These are phyloP conservation scores for Andrena hattorfiana DNA, from an alignment of 2,888 invertebrate species.

Conservation along the genomic window DNA sequence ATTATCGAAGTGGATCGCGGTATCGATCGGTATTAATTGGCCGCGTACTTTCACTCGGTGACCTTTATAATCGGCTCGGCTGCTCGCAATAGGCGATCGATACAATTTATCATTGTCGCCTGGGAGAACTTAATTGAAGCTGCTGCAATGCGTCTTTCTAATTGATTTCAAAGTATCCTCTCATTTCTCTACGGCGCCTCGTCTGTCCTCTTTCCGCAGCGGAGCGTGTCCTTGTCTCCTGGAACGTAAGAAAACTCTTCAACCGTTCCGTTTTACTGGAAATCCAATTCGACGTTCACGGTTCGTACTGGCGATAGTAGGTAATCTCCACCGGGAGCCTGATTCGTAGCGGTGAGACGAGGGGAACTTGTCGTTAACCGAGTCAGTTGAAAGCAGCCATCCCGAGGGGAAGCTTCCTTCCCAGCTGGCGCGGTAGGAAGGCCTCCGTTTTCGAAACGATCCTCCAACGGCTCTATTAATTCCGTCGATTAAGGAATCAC, in stretches of 20 bases:
- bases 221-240: too few species aligned
- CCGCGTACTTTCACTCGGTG: slow-evolving; percentile 66
- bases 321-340: slow-evolving; percentile 3
- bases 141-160: slow-evolving; percentile 40
- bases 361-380: slow-evolving; percentile 15
- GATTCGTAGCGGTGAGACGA: background rate
- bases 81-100: slow-evolving; percentile 44
- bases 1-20: slow-evolving; percentile 57
- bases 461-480: slow-evolving; percentile 33
- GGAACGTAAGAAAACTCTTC: too few species aligned
- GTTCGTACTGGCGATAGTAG: slow-evolving; percentile 4
- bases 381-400: background rate
- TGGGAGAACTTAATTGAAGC: slow-evolving; percentile 62
- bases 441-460: background rate
- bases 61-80: slow-evolving; percentile 65
- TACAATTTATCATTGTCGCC: slow-evolving; percentile 66
- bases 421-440: background rate
- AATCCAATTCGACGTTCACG: too few species aligned
- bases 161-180: slow-evolving; percentile 40
- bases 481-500: slow-evolving; percentile 45
- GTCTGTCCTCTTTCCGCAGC: background rate
- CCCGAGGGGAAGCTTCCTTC: background rate
- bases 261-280: too few species aligned
- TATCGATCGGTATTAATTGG: slow-evolving; percentile 70
- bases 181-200: background rate